These are phyloP conservation scores for Ariolimax columbianus DNA, from an alignment of 2,888 invertebrate genomes.

Conservation along the genomic window DNA sequence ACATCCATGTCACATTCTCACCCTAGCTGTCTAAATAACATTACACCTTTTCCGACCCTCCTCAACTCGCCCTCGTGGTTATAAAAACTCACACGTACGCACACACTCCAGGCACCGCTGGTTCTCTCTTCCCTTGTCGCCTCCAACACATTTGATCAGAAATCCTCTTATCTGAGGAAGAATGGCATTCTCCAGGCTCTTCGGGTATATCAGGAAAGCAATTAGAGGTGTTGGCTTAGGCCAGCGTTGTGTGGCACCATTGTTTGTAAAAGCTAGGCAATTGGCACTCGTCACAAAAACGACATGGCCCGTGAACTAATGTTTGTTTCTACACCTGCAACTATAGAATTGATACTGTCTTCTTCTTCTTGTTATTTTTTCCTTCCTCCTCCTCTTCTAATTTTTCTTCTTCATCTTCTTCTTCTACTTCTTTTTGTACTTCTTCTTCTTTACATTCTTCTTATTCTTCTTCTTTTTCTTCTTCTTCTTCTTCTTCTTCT, in stretches of 20 bases:
- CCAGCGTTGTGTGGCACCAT: neutral
- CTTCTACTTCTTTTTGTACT: neutral
- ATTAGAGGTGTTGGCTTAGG: neutral
- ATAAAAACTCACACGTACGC: neutral
- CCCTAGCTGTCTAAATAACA: too few species aligned
- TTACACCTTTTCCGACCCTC: neutral
- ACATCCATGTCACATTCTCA: too few species aligned
- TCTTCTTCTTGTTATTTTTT: neutral
- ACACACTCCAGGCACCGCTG: neutral
- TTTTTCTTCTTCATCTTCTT: neutral
- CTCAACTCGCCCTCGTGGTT: neutral
- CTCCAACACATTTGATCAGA: neutral
- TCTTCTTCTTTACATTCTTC: neutral
- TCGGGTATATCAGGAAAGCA: too few species aligned
- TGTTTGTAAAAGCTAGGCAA: neutral
- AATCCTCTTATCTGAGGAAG: neutral
- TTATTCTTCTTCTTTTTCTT: neutral
- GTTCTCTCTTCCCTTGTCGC: neutral
- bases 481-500: neutral
- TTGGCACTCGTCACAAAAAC: neutral
- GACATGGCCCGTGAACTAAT: neutral
- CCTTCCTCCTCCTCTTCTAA: neutral
- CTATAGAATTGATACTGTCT: neutral
- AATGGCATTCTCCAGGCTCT: neutral
- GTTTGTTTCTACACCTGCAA: neutral